Evolutionary conservation across 1,140 invertebrate genomes (phyloP).

Genomic region (Drusus annulatus): DNA sequence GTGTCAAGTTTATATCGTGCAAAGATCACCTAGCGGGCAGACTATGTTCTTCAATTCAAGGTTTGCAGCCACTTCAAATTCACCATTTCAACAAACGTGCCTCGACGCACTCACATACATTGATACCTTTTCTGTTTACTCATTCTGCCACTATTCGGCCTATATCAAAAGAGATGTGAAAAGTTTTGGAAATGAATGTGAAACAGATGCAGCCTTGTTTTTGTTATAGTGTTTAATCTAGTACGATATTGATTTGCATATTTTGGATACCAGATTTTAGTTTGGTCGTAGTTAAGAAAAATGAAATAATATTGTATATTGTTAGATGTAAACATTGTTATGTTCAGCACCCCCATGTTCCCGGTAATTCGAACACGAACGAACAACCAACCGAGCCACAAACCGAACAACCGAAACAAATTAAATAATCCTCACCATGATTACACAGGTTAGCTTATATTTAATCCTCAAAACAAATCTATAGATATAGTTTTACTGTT

Average conservation of each 20-base stretch:
- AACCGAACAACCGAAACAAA: constrained; percentile 32
- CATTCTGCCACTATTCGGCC: background rate
- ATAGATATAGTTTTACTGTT: background rate
- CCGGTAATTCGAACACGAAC: constrained; percentile 44
- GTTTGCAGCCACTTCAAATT: constrained; percentile 12
- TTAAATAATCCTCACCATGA: constrained; percentile 16
- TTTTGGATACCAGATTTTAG: constrained; percentile 18
- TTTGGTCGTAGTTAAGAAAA: constrained; percentile 30
- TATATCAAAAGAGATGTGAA: no score
- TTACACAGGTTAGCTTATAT: constrained; percentile 42
- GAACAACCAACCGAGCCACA: constrained; percentile 30
- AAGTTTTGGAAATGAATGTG: background rate
- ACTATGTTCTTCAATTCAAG: constrained; percentile 23
- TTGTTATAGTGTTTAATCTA: constrained; percentile 14
- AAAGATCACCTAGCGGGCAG: background rate
- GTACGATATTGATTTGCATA: constrained; percentile 23
- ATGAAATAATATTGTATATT: constrained; percentile 32
- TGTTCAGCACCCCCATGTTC: constrained; percentile 24
- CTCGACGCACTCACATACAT: no score
- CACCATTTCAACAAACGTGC: no score
- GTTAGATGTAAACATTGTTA: constrained; percentile 6
- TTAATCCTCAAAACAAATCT: background rate
- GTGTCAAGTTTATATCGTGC: constrained; percentile 39
- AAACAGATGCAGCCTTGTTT: constrained; percentile 25
- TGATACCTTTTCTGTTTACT: background rate